Base-by-base conservation (phyloP, 2,888 invertebrate genomes). In the Invenusta paracnida region DNA sequence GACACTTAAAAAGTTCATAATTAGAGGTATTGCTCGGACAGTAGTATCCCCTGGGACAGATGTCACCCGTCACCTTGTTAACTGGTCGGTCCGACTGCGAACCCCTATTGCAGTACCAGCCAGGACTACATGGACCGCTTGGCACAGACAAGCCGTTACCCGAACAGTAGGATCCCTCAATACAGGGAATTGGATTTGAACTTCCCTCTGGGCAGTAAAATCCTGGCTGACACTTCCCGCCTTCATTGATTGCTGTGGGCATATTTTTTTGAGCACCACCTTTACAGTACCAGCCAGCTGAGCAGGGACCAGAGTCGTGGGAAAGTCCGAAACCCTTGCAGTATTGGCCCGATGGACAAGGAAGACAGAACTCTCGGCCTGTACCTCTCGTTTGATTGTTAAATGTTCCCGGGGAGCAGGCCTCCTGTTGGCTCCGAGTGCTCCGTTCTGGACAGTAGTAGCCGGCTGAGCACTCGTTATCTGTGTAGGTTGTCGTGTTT, bases 271-370 rank as follows among this genome's bases (percentile, higher is more conserved):
- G 89, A 0, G 91, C 90, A n/a, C 90, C 90, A 17, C 89, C 84
- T 1, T 89, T 86, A 88, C 91, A 91, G 87, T 90, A 91, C 90
- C 90, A 91, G 79, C 91, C 91, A 13, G 89, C 87, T 85, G 87
- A 84, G 86, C 91, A 91, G 30, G 86, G 86, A 73, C 89, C 90
- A 23, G 90, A 89, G 25, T 90, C 90, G 11, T 66, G 83, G 29
- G 87, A 86, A 0, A 89, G 89, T 13, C 89, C 90, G 81, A 88
- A 88, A 1, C 89, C 89, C 29, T 88, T 89, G 88, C 91, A 91
- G 87, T 90, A 91, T 23, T 88, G 87, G 29, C 91, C 91, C 0
- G 90, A 89, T 29, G 90, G 89, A 87, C 91, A 91, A 67, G 89
- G 88, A 31, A 89, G 87, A 87, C 91, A 91, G 23, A 88, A 87